These are phyloP conservation scores for Xiphias gladius DNA, from an alignment of 2,113 vertebrate genomes.

Conservation along the genomic window DNA sequence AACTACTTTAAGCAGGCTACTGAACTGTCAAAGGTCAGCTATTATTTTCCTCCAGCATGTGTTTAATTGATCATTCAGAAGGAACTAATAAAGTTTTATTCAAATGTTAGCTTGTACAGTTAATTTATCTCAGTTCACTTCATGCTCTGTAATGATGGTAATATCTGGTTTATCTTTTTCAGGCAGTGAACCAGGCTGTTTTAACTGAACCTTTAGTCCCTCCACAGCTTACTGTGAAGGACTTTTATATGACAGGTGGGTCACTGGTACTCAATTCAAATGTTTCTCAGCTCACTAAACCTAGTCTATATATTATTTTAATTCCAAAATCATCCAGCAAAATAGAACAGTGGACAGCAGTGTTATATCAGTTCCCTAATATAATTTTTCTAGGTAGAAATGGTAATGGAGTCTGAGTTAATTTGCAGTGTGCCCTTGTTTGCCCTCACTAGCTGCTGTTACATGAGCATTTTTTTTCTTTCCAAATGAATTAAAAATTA, in stretches of 20 bases:
- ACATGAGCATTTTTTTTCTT: too few species aligned
- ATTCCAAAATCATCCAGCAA: slow-evolving; percentile 1
- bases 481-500: too few species aligned
- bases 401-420: too few species aligned
- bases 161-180: slow-evolving; percentile 55
- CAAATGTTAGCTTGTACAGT: background rate
- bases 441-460: too few species aligned
- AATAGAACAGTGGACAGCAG: background rate
- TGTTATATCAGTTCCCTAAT: background rate
- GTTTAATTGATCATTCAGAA: background rate
- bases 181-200: slow-evolving; percentile 90
- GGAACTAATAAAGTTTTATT: slow-evolving; percentile 2
- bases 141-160: background rate
- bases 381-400: background rate
- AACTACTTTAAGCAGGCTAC: slow-evolving; percentile 94
- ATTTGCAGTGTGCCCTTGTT: too few species aligned
- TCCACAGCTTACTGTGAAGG: slow-evolving; percentile 93
- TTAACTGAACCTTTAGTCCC: slow-evolving; percentile 91
- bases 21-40: slow-evolving; percentile 91
- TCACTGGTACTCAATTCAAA: background rate
- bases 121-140: slow-evolving; percentile 24
- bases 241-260: slow-evolving; percentile 97
- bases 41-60: slow-evolving; percentile 25
- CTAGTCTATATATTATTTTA: background rate
- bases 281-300: background rate